These are phyloP conservation scores for Omphaloscelis lunosa DNA, from an alignment of 2,888 invertebrate species.

Conservation along the genomic window DNA sequence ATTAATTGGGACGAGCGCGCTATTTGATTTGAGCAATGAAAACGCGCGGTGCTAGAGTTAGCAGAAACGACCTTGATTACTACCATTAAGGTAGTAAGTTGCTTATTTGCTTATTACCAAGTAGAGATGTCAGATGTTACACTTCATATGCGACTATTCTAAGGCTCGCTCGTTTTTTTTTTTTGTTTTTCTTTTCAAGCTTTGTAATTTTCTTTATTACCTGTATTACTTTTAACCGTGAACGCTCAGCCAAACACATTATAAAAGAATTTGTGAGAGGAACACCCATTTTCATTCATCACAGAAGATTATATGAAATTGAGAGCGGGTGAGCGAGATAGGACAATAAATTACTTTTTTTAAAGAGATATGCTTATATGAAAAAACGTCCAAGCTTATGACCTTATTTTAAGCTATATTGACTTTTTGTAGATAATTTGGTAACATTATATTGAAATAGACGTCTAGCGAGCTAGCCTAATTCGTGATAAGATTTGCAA, in stretches of 20 bases:
- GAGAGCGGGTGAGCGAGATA: constrained; percentile 12
- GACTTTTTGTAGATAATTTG: not conserved
- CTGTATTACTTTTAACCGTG: not conserved
- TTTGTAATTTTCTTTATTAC: too few species aligned
- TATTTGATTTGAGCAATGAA: too few species aligned
- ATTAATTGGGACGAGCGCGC: too few species aligned
- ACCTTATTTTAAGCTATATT: not conserved
- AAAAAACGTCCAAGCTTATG: constrained; percentile 10
- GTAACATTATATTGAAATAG: not conserved
- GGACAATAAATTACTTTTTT: not conserved
- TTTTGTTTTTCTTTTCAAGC: too few species aligned
- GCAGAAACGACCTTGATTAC: too few species aligned
- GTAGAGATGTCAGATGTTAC: too few species aligned
- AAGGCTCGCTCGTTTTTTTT: too few species aligned
- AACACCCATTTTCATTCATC: constrained; percentile 38
- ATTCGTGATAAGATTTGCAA: constrained; percentile 11
- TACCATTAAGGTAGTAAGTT: too few species aligned
- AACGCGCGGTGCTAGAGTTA: too few species aligned
- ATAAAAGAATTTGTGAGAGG: constrained; percentile 24
- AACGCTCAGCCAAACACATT: constrained; percentile 4
- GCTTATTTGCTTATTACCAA: too few species aligned
- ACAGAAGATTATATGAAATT: constrained; percentile 36
- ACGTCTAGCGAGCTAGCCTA: too few species aligned
- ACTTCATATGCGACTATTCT: too few species aligned
- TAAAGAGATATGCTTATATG: constrained; percentile 1